These are phyloP conservation scores for Acropora yongei DNA, from an alignment of 64 coral and sea anemone species.

Conservation along the genomic window DNA sequence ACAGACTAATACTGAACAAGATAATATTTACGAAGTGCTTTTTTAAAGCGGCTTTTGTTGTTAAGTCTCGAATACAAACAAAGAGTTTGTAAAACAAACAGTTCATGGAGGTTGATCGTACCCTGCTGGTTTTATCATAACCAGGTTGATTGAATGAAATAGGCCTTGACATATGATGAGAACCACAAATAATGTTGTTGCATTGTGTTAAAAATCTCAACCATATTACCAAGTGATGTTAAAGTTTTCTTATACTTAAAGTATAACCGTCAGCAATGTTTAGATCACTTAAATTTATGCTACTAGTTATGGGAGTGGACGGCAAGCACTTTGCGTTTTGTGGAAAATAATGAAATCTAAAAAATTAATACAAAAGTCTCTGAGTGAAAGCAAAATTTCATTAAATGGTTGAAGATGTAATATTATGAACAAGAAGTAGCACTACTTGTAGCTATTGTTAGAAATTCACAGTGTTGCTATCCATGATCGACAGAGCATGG, in stretches of 20 bases:
- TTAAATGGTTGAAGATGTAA: too few species aligned
- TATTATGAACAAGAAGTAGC: too few species aligned
- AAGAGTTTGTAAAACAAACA: not conserved
- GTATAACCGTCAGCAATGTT: not conserved
- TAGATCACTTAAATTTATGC: not conserved
- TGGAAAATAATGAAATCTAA: not conserved
- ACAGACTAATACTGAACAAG: too few species aligned
- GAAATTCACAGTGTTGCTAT: too few species aligned
- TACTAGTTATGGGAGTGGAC: not conserved
- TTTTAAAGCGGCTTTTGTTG: too few species aligned
- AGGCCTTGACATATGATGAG: too few species aligned
- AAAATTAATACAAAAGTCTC: not conserved
- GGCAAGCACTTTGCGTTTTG: conserved; percentile 6
- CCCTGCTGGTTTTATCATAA: too few species aligned
- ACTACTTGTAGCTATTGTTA: too few species aligned
- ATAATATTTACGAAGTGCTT: too few species aligned
- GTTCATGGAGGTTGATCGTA: not conserved
- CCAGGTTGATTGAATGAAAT: not conserved
- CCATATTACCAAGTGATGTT: not conserved
- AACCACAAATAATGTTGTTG: not conserved
- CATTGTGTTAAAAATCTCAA: not conserved
- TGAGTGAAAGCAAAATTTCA: too few species aligned
- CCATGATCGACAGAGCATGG: too few species aligned
- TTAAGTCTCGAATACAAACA: too few species aligned
- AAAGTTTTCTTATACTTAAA: not conserved